Conservation (phyloP, 2,113 vertebrate species). For the Rhynchomys soricoides region DNA sequence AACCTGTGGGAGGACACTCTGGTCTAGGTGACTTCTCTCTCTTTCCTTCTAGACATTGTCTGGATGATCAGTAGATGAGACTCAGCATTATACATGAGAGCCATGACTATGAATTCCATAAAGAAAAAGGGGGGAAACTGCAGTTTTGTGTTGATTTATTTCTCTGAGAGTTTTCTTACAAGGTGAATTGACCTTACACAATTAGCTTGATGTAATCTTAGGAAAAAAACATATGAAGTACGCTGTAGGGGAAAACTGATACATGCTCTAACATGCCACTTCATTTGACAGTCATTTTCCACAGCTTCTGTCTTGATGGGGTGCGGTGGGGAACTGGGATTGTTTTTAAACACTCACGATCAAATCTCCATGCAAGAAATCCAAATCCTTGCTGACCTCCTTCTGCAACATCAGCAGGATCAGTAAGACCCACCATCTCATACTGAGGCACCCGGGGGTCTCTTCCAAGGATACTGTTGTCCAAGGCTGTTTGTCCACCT, state of each 20-base stretch:
- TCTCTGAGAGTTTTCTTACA: constrained; percentile 66
- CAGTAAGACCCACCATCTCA: too few relatives aligned
- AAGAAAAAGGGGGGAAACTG: constrained; percentile 2
- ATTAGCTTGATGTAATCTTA: constrained; percentile 68
- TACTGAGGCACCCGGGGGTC: neutral
- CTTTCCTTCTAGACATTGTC: neutral
- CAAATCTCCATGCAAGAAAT: constrained; percentile 39
- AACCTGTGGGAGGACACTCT: neutral
- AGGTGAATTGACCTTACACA: constrained; percentile 56
- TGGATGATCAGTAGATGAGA: neutral
- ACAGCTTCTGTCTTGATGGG: constrained; percentile 42
- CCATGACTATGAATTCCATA: neutral
- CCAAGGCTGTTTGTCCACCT: neutral
- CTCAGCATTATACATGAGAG: neutral
- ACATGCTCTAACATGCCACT: constrained; percentile 33
- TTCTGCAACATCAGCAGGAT: neutral
- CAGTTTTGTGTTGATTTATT: constrained; percentile 63
- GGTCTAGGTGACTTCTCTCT: neutral
- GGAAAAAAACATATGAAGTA: constrained; percentile 52
- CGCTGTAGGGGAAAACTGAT: constrained; percentile 55
- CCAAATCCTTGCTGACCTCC: constrained; percentile 49
- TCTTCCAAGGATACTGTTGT: neutral
- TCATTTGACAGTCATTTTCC: constrained; percentile 51
- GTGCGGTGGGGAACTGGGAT: neutral
- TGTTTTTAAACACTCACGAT: neutral